Base-by-base conservation (phyloP, 2,113 vertebrate genomes). In the Ptychochromis oligacanthus region DNA sequence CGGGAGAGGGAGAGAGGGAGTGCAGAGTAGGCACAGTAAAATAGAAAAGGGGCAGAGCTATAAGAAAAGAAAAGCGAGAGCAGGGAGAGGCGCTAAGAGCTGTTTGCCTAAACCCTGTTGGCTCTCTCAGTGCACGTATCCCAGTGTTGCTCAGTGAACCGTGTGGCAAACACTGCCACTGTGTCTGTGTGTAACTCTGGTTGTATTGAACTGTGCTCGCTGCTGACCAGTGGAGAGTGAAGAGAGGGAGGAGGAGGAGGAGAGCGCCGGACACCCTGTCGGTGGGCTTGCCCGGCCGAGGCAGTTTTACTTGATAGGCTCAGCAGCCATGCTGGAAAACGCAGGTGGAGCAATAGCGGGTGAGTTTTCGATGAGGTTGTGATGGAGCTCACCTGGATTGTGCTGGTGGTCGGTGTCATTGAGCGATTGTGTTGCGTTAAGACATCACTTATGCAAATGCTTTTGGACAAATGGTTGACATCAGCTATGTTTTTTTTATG, bases 241-340 rank as follows among this genome's bases (percentile, higher is more conserved):
- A 91, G 79, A 86, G 72, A 80, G 82, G 59, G 67, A 65, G 89
- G 65, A 85, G 88, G 60, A 79, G 91, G 87, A 85, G 89, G 84
- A 82, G 81, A 61, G 83, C 18, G 60, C 86, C 31, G 77, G 88
- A 80, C 83, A 58, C 83, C 85, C 90, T 46, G 91, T 88, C 60
- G 56, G 92, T 84, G 86, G 91, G 90, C 88, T 84, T 85, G 86
- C 78, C 88, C 75, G 17, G 67, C 75, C 46, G 24, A 86, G 76
- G 80, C 77, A 75, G 34, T 81, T 88, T 77, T 80, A 78, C 74
- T 80, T 77, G 81, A 87, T 89, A 90, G 85, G 85, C 82, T 86
- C 65, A 65, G 89, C 92, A 85, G 77, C 90, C 92, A 95, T 95
- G 95, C 95, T 94, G 90, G 94, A 96, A 91, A 92, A 89, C 72